Conservation (phyloP, 2,797 vertebrate genomes). For the Chlorospingus semifuscus region DNA sequence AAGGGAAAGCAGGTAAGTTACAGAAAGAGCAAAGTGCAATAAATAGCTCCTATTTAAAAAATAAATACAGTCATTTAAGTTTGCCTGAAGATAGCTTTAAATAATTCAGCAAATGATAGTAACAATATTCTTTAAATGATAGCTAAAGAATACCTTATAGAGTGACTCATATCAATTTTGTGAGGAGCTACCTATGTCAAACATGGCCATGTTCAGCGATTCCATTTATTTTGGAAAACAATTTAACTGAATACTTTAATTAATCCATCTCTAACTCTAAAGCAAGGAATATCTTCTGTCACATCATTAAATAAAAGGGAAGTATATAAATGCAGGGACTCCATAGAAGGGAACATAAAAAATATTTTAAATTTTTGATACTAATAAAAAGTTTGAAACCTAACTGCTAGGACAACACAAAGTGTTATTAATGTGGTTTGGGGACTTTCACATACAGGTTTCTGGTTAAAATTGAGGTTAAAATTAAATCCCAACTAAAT, state of each 20-base stretch:
- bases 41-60: conserved; percentile 17
- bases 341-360: background rate
- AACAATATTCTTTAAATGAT: background rate
- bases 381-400: background rate
- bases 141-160: background rate
- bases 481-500: background rate
- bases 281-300: background rate
- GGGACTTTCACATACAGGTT: background rate
- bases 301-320: background rate
- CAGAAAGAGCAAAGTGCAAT: background rate
- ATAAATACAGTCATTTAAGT: conserved; percentile 4
- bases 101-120: background rate
- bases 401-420: background rate
- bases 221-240: background rate
- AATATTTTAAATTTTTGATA: background rate
- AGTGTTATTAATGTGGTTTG: background rate
- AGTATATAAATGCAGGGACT: background rate
- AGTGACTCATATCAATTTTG: background rate
- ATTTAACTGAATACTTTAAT: background rate
- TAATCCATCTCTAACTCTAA: background rate
- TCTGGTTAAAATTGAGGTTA: background rate
- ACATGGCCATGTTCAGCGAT: background rate
- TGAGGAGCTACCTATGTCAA: background rate
- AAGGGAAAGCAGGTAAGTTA: background rate
- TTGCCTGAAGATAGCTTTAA: background rate